Base-by-base conservation (phyloP, 2,888 invertebrate species). In the Tiliacea citrago region DNA sequence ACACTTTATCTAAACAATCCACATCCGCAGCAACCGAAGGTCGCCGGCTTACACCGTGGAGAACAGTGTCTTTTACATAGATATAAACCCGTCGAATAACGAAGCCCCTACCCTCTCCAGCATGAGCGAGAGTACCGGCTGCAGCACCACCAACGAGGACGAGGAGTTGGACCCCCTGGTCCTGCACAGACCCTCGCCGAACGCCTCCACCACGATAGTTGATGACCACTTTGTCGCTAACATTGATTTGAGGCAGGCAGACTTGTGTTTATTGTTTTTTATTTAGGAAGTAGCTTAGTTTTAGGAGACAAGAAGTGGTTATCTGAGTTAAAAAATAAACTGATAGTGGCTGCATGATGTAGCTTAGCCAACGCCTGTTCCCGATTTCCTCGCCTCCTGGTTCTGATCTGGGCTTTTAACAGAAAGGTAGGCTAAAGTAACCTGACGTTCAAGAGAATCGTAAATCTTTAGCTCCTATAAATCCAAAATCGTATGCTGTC, bases 181-280 rank as follows among this genome's bases (percentile, higher is more conserved):
- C 62, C 24, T 42, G 73, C 57, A 45, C 21, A 72, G 35, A 51
- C 29, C 78, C 45, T 86, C 81, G 18, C 78, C 81, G 47, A 81
- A 88, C 47, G 84, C 89, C 5, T 90, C 91, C 78, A 88, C 83
- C 24, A 86, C 87, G 0, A 87, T 93, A 0, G 94, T 94, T 29
- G 93, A 93, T 49, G 90, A 89, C 16, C 92, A 92, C 82, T 94
- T 95, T 72, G 91, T 92, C n/a, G 92, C 93, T 18, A 95, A 95
- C 75, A 94, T 95, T 63, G 96, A 96, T 78, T 89, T 94, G 78
- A 94, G 96, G 96, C 68, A 79, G 53, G 75, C 75, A 66, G 10
- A 42, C n/a, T n/a, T 24, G 42, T 53, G 65, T 63, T 51, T 62
- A 61, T 29, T 35, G 9, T 35, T 62, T 95, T 62, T 74, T 62